Percentiles rank a stretch among this genome's conserved stretches.
Evolutionary conservation across 2,113 vertebrate genomes (phyloP).

Genomic region (Ochotona curzoniae): DNA sequence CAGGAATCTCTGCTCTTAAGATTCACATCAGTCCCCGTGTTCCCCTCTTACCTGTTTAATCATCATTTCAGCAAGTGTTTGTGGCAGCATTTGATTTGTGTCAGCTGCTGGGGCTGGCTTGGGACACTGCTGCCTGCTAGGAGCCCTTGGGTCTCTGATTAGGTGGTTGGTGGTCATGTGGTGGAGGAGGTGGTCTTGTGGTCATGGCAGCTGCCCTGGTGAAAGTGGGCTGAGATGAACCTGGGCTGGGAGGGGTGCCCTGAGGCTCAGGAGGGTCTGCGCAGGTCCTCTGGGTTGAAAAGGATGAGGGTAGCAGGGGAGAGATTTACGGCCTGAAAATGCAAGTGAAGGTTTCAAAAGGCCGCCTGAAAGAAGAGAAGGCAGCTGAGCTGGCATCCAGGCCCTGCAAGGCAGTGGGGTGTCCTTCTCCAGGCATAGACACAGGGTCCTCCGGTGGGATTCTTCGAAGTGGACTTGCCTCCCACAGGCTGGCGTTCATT

Average conservation of each 20-base stretch:
- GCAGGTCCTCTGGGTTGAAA: not conserved
- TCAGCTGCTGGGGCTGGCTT: not conserved
- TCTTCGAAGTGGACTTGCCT: accelerated
- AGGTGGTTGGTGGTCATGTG: not conserved
- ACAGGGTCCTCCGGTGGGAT: not conserved
- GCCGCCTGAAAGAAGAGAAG: not conserved
- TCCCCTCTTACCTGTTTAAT: slow-evolving; percentile 18
- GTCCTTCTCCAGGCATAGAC: not conserved
- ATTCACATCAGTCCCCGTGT: slow-evolving; percentile 6
- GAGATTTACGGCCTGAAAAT: not conserved
- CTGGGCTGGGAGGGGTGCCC: not conserved
- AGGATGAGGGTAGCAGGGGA: not conserved
- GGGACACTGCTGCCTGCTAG: not conserved
- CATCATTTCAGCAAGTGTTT: not conserved
- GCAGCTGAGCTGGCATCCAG: too few relatives aligned
- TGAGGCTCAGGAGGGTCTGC: not conserved
- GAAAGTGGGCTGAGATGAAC: not conserved
- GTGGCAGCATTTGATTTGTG: slow-evolving; percentile 5
- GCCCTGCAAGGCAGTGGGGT: not conserved
- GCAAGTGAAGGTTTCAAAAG: not conserved
- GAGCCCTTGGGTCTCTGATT: not conserved
- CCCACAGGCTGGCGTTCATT: not conserved
- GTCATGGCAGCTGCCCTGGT: not conserved
- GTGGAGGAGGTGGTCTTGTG: not conserved
- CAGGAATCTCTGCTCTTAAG: slow-evolving; percentile 63